These are phyloP conservation scores for Nebria brevicollis DNA, from an alignment of 2,888 invertebrate species.

Conservation along the genomic window DNA sequence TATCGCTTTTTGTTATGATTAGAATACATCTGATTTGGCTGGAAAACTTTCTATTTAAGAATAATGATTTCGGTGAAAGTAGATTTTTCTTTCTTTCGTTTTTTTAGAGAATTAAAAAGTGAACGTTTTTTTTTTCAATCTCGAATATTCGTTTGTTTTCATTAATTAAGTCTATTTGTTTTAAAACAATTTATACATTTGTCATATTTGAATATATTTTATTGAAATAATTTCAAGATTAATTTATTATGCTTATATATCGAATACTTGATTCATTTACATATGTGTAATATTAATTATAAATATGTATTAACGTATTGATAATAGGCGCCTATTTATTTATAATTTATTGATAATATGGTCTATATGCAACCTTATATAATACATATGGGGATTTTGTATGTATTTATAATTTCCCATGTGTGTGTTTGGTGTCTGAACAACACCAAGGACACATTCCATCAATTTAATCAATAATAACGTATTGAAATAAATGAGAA, in stretches of 20 bases:
- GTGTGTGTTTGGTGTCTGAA: neutral
- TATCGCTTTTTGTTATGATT: neutral
- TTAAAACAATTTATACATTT: too few relatives aligned
- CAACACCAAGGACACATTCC: constrained; percentile 36
- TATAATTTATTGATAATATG: neutral
- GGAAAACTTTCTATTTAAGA: neutral
- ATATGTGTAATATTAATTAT: neutral
- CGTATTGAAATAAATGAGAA: constrained; percentile 41
- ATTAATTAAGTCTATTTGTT: neutral
- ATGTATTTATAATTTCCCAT: neutral
- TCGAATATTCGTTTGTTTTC: neutral
- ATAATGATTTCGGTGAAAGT: constrained; percentile 1
- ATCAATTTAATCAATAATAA: constrained; percentile 43
- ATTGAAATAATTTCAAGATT: too few relatives aligned
- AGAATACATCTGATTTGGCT: neutral
- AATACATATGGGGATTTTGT: neutral
- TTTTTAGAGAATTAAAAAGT: neutral
- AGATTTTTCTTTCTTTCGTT: constrained; percentile 1
- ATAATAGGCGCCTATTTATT: constrained; percentile 3
- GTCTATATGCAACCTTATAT: neutral
- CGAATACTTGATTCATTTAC: too few relatives aligned
- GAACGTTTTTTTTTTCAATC: neutral
- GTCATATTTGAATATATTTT: too few relatives aligned
- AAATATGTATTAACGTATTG: constrained; percentile 2
- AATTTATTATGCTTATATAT: too few relatives aligned